These are phyloP conservation scores for Rousettus leschenaultii DNA, from an alignment of 2,113 vertebrate species.

Conservation along the genomic window DNA sequence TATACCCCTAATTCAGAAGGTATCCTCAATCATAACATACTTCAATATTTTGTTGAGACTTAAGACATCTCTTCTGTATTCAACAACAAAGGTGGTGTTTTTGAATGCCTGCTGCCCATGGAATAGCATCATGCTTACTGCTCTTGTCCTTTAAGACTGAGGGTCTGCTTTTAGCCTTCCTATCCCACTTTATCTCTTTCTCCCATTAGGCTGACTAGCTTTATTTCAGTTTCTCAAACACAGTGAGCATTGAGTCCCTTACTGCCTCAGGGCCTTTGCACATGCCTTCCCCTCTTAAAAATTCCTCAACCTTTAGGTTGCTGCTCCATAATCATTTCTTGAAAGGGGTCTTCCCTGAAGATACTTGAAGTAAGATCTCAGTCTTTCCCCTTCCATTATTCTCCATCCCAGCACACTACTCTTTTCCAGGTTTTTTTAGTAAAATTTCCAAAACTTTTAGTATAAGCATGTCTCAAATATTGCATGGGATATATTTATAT, in stretches of 20 bases:
- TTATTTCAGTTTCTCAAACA: not conserved
- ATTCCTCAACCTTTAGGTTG: not conserved
- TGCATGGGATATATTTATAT: not conserved
- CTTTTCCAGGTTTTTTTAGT: not conserved
- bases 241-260: not conserved
- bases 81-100: not conserved
- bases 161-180: not conserved
- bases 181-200: not conserved
- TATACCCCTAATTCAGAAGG: not conserved
- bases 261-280: not conserved
- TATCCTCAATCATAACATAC: not conserved
- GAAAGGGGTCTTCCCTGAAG: not conserved
- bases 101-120: not conserved
- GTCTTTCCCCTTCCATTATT: not conserved
- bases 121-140: not conserved
- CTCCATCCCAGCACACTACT: not conserved
- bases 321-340: not conserved
- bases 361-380: not conserved
- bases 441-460: not conserved
- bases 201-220: not conserved
- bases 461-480: not conserved
- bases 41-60: not conserved
- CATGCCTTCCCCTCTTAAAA: not conserved
- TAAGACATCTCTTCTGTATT: not conserved
- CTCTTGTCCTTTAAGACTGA: not conserved